phyloP scores from a whole-genome alignment of 2,113 vertebrate genomes.

The Percopsis transmontana region DNA sequence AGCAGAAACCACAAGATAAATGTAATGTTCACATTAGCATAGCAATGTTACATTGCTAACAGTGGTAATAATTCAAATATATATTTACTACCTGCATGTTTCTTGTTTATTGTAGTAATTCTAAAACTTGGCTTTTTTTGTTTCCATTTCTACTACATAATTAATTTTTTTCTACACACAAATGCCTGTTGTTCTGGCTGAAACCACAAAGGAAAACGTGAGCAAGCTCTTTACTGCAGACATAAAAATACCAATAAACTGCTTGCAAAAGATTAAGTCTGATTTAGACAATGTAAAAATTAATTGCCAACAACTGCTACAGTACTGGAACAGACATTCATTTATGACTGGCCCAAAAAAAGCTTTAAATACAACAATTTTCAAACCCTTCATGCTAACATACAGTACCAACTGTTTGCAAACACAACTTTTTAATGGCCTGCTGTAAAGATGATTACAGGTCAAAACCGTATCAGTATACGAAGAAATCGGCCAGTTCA shows the following conservation, averaged over 20 bases:
- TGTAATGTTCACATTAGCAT: not conserved
- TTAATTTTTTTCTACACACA: not conserved
- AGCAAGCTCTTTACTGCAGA: not conserved
- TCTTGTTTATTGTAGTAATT: constrained; percentile 14
- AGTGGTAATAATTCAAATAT: not conserved
- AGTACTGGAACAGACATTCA: not conserved
- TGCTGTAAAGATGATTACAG: not conserved
- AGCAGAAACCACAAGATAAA: not conserved
- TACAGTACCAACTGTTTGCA: not conserved
- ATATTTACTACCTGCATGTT: constrained; percentile 22
- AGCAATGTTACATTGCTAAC: not conserved
- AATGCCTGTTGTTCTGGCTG: not conserved
- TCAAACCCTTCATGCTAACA: too few relatives aligned
- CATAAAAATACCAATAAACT: not conserved
- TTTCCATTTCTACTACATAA: not conserved
- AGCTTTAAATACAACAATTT: not conserved
- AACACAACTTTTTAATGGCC: not conserved
- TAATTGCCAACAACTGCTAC: not conserved
- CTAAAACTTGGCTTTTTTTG: not conserved
- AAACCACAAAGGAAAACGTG: not conserved
- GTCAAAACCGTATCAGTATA: too few relatives aligned
- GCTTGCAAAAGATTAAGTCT: not conserved
- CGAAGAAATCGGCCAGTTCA: too few relatives aligned
- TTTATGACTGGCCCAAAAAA: too few relatives aligned
- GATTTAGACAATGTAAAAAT: not conserved